Base-by-base conservation (phyloP, 1,140 invertebrate species). In the Tetranychus urticae region DNA sequence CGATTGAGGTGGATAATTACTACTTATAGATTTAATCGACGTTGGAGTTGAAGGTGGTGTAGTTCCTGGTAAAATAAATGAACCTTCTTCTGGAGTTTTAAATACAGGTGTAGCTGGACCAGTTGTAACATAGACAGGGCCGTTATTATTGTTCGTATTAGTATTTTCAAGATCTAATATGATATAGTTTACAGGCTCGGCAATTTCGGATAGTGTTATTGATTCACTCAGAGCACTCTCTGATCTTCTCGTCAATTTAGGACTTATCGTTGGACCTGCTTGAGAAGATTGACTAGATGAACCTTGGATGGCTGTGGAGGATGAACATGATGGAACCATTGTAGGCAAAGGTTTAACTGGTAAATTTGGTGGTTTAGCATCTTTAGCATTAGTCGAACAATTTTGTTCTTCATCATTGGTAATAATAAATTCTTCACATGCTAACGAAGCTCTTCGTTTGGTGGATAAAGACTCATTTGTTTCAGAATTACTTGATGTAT, bases 81-180 rank as follows among this genome's bases (percentile, higher is more conserved):
- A 48, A 48, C 47, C 63, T 57, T 13, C 71, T 61, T 52, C 54
- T 3, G 54, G 50, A 3, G 60, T 61, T 33, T 61, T 61, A 31
- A 48, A 56, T 2, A 61, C 69, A 1, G 66, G 65, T 12, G 66
- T 62, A 23, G 63, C 64, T 14, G 65, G 61, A 69, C 69, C 62
- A 71, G 70, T 66, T 69, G 71, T 66, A 72, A 70, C 50, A 68
- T 67, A 65, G 58, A 67, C 67, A 55, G 66, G 65, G 34, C 33
- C 35, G 52, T 66, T 66, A 59, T 60, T 65, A 47, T 34, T 59
- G 33, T n/a, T 13, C 6, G 63, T 65, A 60, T 23, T 34, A 10
- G 31, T 62, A 7, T 71, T 69, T 65, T 84, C 80, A 66, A 86
- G 75, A 70, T 87, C 84, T 56, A 87, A 71, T 57, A 83, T 73